phyloP scores from a whole-genome alignment of 2,113 vertebrate species.

The Smithornis capensis region DNA sequence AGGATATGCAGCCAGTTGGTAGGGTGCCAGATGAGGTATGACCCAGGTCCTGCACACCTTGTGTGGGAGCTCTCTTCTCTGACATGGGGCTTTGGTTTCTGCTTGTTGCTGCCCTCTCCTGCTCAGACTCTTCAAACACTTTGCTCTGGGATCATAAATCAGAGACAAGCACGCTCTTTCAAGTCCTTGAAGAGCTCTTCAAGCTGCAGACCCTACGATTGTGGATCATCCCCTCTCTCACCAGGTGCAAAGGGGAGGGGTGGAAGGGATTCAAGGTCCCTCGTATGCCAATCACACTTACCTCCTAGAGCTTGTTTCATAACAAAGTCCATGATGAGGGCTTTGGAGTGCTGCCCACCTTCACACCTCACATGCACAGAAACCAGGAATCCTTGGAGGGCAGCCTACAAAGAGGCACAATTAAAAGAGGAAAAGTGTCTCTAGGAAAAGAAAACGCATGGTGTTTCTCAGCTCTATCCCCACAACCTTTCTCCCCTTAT shows the following conservation, averaged over 20 bases:
- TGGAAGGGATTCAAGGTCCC: background rate
- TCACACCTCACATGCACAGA: constrained; percentile 80
- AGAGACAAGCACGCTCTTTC: background rate
- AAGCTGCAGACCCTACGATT: background rate
- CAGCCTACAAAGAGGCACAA: constrained; percentile 16
- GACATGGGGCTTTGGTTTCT: background rate
- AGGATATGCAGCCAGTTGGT: background rate
- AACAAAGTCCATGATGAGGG: constrained; percentile 91
- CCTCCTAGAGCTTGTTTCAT: constrained; percentile 95
- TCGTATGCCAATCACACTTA: constrained; percentile 62
- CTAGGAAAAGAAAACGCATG: background rate
- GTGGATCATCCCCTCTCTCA: background rate
- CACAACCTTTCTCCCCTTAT: background rate
- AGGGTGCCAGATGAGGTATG: background rate
- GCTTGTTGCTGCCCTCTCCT: constrained; percentile 30
- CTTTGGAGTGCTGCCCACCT: constrained; percentile 76
- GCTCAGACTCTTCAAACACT: background rate
- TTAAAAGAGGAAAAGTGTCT: background rate
- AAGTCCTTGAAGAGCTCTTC: background rate
- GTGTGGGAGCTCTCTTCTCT: background rate
- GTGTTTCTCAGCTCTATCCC: background rate
- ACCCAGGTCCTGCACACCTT: background rate
- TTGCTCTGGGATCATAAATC: background rate
- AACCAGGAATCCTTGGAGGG: constrained; percentile 29
- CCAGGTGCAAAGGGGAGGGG: background rate